Evolutionary conservation across 2,113 vertebrate species (phyloP), one percentile per base, ranked within the genome.

Genomic region (Glaucidium brasilianum): DNA sequence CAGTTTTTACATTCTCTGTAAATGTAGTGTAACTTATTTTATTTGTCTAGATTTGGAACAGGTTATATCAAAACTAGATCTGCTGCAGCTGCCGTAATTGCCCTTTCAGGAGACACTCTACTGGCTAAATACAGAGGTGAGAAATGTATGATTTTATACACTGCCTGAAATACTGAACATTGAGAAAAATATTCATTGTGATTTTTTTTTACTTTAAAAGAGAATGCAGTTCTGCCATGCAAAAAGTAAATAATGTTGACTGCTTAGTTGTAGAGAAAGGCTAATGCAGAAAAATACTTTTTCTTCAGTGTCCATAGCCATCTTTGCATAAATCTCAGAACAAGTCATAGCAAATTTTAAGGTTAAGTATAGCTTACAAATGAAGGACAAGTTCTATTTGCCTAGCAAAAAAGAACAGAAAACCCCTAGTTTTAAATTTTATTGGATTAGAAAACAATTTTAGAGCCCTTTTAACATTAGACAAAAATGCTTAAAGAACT

Each of bases 121-220:
- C 97, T 97, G 63, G 90, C 93, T 11, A 99, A 99, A 94, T 99
- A 98, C 91, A 98, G 84, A 98, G 98, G 98, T 99, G 77, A 18
- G 95, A 88, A 79, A 86, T 47, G 6, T 11, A 15, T 67, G 12
- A n/a, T 78, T 93, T 90, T 87, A 27, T 72, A 67, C 12, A n/a
- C 13, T 91, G 15, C 29, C 47, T 69, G 19, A 82, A 87, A 71
- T 77, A 82, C 13, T 56, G n/a, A 85, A 50, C 21, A 17, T 4
- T 73, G 73, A 85, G n/a, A 79, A 92, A 90, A 88, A 30, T 53
- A 39, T 86, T 50, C 17, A n/a, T 23, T 75, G 27, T 45, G 2
- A 3, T 49, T n/a, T 80, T 71, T 39, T 39, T 85, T 74, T 72
- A 29, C 23, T 75, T 90, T 49, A 14, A 59, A 74, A 56, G 14